Evolutionary conservation across 2,888 invertebrate species (phyloP).

Genomic region (Autographa pulchrina): DNA sequence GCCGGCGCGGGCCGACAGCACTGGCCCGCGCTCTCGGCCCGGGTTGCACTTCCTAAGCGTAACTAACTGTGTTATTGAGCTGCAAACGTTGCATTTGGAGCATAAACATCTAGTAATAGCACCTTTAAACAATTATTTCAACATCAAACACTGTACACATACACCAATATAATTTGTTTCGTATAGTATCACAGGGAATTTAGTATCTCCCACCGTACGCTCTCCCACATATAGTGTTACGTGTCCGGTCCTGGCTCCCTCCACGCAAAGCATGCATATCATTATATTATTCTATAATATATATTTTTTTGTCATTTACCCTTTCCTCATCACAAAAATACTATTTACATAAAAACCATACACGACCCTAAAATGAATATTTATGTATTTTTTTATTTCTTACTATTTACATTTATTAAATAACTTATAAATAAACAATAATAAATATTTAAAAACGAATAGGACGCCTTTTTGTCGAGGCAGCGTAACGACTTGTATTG

Average conservation of each 20-base stretch:
- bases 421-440: slow-evolving; percentile 87
- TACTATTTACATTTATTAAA: slow-evolving; percentile 86
- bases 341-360: slow-evolving; percentile 83
- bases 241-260: slow-evolving; percentile 54
- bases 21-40: not conserved
- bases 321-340: slow-evolving; percentile 83
- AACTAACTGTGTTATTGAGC: slow-evolving; percentile 52
- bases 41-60: slow-evolving; percentile 13
- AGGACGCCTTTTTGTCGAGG: slow-evolving; percentile 69
- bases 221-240: slow-evolving; percentile 50
- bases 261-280: slow-evolving; percentile 59
- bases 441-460: slow-evolving; percentile 85
- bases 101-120: slow-evolving; percentile 58
- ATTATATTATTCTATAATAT: slow-evolving; percentile 62
- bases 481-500: slow-evolving; percentile 58
- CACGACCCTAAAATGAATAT: slow-evolving; percentile 81
- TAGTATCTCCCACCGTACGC: slow-evolving; percentile 49
- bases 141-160: slow-evolving; percentile 49
- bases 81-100: slow-evolving; percentile 56
- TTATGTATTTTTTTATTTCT: slow-evolving; percentile 79
- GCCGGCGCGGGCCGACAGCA: slow-evolving; percentile 7
- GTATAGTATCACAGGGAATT: slow-evolving; percentile 58
- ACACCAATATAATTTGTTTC: slow-evolving; percentile 57
- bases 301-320: slow-evolving; percentile 85
- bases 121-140: slow-evolving; percentile 54